These are phyloP conservation scores for Branchinecta lynchi DNA, from an alignment of 1,140 invertebrate genomes.

Conservation along the genomic window DNA sequence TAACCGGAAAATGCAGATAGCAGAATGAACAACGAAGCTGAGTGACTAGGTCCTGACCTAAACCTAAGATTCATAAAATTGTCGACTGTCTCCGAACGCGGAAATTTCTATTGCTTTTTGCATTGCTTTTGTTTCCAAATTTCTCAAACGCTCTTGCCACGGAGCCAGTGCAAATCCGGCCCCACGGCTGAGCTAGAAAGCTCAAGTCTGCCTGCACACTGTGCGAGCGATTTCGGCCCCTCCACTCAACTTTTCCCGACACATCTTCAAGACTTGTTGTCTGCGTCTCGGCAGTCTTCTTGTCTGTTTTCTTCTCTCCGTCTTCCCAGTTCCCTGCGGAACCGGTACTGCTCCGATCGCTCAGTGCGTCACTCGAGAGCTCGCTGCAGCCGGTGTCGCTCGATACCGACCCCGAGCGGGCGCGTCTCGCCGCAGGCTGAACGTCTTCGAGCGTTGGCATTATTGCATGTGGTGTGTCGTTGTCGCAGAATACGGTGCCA, in stretches of 20 bases:
- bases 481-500: too few relatives aligned
- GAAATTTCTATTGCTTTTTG: background rate
- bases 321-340: conserved; percentile 21
- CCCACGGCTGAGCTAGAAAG: conserved; percentile 27
- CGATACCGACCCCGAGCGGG: conserved; percentile 23
- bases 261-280: background rate
- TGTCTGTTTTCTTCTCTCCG: conserved; percentile 11
- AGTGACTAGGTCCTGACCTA: too few relatives aligned
- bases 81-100: background rate
- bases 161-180: conserved; percentile 36
- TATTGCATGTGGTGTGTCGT: too few relatives aligned
- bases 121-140: conserved; percentile 29
- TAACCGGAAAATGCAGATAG: too few relatives aligned
- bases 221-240: conserved; percentile 21
- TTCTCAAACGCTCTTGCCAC: conserved; percentile 37
- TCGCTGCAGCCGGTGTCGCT: conserved; percentile 24
- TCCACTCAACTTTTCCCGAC: conserved; percentile 16
- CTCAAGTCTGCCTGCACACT: conserved; percentile 23
- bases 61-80: background rate
- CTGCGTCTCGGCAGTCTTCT: conserved; percentile 7
- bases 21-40: too few relatives aligned
- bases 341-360: conserved; percentile 20
- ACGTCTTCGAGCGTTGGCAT: too few relatives aligned
- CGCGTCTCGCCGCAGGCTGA: background rate
- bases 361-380: conserved; percentile 22